A percentile compares a stretch with the other conserved stretches of the same genome.
phyloP scores from a whole-genome alignment of 2,797 vertebrate genomes.

The Acropternis orthonyx region DNA sequence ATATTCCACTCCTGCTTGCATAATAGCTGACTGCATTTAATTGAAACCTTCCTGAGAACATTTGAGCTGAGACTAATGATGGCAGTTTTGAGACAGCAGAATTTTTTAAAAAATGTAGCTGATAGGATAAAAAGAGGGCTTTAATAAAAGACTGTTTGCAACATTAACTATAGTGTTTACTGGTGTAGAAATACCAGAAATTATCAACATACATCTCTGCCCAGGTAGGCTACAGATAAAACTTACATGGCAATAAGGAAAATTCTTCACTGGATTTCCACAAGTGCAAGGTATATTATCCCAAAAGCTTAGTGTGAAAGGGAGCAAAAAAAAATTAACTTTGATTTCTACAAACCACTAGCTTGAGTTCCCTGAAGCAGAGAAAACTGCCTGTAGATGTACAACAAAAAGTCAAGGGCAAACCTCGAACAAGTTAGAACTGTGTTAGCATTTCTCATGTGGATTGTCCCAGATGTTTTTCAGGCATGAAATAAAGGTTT shows the following conservation, averaged over 20 bases:
- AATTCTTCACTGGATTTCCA: not conserved
- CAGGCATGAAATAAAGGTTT: constrained; percentile 21
- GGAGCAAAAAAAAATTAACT: not conserved
- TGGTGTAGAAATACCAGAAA: constrained; percentile 47
- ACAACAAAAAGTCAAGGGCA: constrained; percentile 39
- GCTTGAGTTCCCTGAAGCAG: not conserved
- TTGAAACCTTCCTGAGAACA: constrained; percentile 19
- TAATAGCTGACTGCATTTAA: constrained; percentile 14
- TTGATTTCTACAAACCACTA: not conserved
- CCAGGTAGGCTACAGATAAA: not conserved
- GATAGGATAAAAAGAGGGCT: not conserved
- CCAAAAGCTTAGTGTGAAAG: not conserved
- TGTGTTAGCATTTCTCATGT: not conserved
- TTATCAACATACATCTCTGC: constrained; percentile 37
- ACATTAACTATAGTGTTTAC: constrained; percentile 15
- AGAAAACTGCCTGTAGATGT: not conserved
- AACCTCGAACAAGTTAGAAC: not conserved
- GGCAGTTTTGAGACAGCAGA: not conserved
- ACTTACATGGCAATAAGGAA: not conserved
- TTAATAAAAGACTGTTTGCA: constrained; percentile 25
- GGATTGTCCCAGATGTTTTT: not conserved
- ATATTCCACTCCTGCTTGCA: not conserved
- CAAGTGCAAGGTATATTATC: not conserved
- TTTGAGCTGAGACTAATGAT: constrained; percentile 33
- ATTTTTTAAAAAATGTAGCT: not conserved